Conservation (phyloP, 2,113 vertebrate species). For the Tyrannus savana region DNA sequence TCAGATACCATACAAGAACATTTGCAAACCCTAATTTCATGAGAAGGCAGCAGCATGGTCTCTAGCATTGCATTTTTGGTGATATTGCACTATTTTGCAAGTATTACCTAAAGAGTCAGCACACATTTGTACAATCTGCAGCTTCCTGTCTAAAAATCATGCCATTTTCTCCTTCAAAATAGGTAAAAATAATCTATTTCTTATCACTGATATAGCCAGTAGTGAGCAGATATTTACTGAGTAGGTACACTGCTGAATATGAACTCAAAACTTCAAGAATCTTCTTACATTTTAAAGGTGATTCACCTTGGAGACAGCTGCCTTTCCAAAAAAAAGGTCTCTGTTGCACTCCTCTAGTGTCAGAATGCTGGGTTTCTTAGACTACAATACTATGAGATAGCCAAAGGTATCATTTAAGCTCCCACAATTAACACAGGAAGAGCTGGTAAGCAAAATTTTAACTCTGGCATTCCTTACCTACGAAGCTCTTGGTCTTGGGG, state of each 20-base stretch:
- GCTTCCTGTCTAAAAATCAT: not conserved
- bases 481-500: not conserved
- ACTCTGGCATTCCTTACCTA: not conserved
- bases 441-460: not conserved
- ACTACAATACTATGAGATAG: fast-evolving
- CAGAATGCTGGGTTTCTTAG: not conserved
- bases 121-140: not conserved
- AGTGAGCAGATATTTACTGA: not conserved
- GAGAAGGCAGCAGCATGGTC: not conserved
- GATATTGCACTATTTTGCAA: not conserved
- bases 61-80: not conserved
- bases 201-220: not conserved
- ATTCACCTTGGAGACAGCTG: not conserved
- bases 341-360: not conserved
- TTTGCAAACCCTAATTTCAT: not conserved
- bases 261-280: not conserved
- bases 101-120: not conserved
- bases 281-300: not conserved
- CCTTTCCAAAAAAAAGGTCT: not conserved
- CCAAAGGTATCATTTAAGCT: not conserved
- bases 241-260: not conserved
- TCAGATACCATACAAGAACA: not conserved
- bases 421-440: not conserved
- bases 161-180: not conserved
- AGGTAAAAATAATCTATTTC: not conserved